Conservation (phyloP, 2,797 vertebrate species). For the Lindbergichthys nudifrons region DNA sequence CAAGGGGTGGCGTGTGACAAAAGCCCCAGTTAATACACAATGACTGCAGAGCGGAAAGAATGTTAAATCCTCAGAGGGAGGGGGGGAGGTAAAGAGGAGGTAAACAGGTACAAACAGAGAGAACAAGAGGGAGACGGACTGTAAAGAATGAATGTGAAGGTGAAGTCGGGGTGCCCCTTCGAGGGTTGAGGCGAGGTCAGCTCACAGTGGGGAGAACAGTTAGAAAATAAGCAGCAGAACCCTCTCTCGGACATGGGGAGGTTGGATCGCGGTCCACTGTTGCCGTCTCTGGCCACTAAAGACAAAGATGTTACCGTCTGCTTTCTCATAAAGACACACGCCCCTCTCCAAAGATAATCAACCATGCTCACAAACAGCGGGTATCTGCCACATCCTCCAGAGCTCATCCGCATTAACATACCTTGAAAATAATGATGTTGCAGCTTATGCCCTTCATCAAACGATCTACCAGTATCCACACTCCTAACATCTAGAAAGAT, state of each 20-base stretch:
- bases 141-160: constrained; percentile 70
- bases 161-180: constrained; percentile 30
- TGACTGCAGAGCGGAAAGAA: constrained; percentile 84
- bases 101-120: constrained; percentile 59
- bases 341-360: background rate
- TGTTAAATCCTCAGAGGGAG: constrained; percentile 76
- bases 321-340: background rate
- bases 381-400: background rate
- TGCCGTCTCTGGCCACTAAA: background rate
- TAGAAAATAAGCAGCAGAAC: background rate
- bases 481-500: no score
- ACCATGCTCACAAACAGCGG: no score
- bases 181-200: constrained; percentile 14
- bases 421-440: background rate
- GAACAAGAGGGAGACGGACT: constrained; percentile 62
- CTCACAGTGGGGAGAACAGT: constrained; percentile 10
- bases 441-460: background rate
- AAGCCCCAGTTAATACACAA: constrained; percentile 77
- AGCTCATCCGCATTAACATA: background rate
- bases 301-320: background rate
- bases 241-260: background rate
- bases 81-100: constrained; percentile 20
- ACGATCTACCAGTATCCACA: background rate
- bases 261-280: background rate
- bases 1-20: constrained; percentile 76